phyloP scores from a whole-genome alignment of 2,888 invertebrate genomes.

The Drosophila birchii region DNA sequence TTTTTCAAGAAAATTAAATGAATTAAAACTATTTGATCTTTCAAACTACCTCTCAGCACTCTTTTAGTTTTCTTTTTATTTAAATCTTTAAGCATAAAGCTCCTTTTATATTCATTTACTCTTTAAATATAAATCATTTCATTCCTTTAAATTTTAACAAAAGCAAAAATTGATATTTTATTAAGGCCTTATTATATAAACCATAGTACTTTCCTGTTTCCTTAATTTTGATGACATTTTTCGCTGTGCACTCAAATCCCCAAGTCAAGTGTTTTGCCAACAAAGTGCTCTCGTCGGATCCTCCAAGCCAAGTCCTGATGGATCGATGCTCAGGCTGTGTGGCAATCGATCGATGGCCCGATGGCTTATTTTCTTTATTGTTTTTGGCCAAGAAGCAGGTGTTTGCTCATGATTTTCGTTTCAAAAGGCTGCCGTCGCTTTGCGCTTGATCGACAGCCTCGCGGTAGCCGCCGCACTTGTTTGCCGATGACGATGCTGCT shows the following conservation, averaged over 20 bases:
- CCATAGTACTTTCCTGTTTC: not conserved
- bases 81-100: not conserved
- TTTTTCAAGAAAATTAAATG: no score
- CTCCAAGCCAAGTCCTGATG: conserved; percentile 40
- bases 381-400: conserved; percentile 35
- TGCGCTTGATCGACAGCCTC: conserved; percentile 78
- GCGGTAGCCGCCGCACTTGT: conserved; percentile 75
- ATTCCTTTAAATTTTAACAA: not conserved
- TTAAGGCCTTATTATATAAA: not conserved
- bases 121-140: not conserved
- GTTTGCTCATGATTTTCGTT: conserved; percentile 73
- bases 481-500: conserved; percentile 46
- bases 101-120: not conserved
- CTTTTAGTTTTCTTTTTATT: not conserved
- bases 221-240: not conserved
- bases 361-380: conserved; percentile 24
- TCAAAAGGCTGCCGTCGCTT: conserved; percentile 68
- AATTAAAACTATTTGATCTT: no score
- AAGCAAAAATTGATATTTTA: not conserved
- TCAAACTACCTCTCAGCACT: no score
- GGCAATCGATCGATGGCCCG: conserved; percentile 39
- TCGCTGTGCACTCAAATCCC: conserved; percentile 18
- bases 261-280: conserved; percentile 60
- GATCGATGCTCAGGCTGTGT: conserved; percentile 29
- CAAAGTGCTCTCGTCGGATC: conserved; percentile 42